A percentile compares a stretch with the other conserved stretches of the same genome.
Evolutionary conservation across 1,140 invertebrate genomes (phyloP).

Genomic region (Monomorium pharaonis): DNA sequence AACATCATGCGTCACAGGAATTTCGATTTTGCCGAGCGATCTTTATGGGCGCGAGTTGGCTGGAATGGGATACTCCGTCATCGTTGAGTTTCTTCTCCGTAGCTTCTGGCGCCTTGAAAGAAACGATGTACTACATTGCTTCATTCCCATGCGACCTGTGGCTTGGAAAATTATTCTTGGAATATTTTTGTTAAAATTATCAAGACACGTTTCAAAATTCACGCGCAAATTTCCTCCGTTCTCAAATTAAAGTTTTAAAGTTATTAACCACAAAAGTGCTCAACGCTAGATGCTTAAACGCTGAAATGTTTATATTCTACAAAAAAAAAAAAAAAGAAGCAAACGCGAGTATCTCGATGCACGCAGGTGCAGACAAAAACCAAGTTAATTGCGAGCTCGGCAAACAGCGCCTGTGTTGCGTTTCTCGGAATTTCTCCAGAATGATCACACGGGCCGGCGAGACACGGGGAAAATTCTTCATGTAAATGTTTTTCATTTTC

Average conservation of each 20-base stretch:
- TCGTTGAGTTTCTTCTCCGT: neutral
- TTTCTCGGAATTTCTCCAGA: neutral
- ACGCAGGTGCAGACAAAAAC: neutral
- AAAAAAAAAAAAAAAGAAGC: no score
- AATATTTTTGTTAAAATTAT: neutral
- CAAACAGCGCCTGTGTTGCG: neutral
- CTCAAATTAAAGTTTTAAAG: no score
- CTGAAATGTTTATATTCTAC: no score
- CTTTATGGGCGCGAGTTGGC: constrained; percentile 1
- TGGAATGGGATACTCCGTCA: neutral
- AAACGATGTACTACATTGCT: neutral
- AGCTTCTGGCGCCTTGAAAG: neutral
- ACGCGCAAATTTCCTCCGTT: no score
- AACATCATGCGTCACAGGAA: neutral
- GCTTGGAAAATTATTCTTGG: neutral
- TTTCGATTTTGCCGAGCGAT: constrained; percentile 1
- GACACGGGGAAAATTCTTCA: neutral
- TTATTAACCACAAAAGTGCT: no score
- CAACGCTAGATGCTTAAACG: no score
- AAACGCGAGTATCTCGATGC: neutral
- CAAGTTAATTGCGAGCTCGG: constrained; percentile 12
- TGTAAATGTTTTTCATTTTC: neutral
- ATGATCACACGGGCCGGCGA: neutral
- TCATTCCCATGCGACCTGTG: neutral
- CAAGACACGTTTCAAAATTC: no score